Evolutionary conservation across 2,797 vertebrate genomes (phyloP).

Genomic region (Platalea minor): DNA sequence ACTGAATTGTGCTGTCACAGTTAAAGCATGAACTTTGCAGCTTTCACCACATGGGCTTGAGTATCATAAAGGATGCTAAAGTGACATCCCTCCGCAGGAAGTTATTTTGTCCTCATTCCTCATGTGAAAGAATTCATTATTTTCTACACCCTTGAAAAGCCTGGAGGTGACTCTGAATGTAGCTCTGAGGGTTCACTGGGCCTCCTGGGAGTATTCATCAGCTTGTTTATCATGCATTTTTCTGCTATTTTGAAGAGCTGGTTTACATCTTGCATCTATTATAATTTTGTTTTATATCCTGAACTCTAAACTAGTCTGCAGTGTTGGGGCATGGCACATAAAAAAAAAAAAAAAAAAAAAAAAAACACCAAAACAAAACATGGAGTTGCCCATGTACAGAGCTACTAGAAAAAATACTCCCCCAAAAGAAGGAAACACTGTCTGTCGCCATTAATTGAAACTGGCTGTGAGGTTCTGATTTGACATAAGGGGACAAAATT

Average conservation of each 20-base stretch:
- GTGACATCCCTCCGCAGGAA: neutral
- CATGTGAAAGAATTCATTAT: neutral
- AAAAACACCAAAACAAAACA: too few species aligned
- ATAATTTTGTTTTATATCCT: neutral
- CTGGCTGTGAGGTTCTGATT: neutral
- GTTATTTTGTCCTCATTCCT: neutral
- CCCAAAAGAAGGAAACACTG: neutral
- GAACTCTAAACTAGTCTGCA: neutral
- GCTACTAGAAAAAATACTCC: neutral
- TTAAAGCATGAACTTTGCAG: neutral
- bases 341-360: neutral
- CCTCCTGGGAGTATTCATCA: neutral
- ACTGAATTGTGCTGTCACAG: neutral
- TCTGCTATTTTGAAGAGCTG: neutral
- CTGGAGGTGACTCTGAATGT: neutral
- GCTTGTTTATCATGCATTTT: neutral
- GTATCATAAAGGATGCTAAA: neutral
- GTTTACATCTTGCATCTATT: neutral
- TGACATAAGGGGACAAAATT: neutral
- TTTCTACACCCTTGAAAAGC: neutral
- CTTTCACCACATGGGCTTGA: neutral
- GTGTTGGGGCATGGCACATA: neutral
- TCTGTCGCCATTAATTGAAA: neutral
- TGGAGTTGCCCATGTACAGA: fast-evolving
- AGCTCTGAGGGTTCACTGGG: neutral